Base-by-base conservation (phyloP, 2,113 vertebrate genomes). In the Ochotona curzoniae region DNA sequence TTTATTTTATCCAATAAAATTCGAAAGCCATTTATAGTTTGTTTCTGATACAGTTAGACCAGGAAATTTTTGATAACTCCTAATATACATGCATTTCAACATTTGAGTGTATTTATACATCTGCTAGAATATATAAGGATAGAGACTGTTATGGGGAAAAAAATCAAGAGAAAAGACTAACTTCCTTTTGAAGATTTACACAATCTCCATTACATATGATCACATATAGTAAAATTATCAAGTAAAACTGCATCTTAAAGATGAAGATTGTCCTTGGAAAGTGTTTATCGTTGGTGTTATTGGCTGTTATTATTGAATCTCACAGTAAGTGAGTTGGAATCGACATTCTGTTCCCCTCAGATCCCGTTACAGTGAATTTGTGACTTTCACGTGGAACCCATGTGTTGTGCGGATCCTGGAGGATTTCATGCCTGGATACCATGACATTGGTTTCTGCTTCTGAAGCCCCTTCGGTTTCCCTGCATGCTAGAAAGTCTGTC, bases 211-310 rank as follows among this genome's bases (percentile, higher is more conserved):
- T 44, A 44, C 38, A 44, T 44, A 44, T 44, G 38, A 44, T 44
- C 38, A 44, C 44, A 63, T 64, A 5, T 32, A 76, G 38, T 61
- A 28, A 64, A 44, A 76, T 54, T 64, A 82, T 28, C 79, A 86
- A 90, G 14, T 79, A 60, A 89, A 74, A 70, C 78, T 87, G 85
- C 69, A 54, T 51, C 30, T 1, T 74, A 83, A 75, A 95, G 88
- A 63, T 78, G 47, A 79, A 93, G 18, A 35, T 69, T 57, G 57
- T 13, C 73, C 91, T 94, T 10, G 75, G 60, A 93, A 90, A 94
- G 76, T 81, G 82, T 12, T 60, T 90, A 32, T 49, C 51, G n/a
- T 49, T 81, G 69, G 54, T 25, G 57, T 54, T 69, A 35, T 80
- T 93, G 82, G 47, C 57, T 57, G 54, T 57, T 57, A 38, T 83